These are phyloP conservation scores for Bucorvus abyssinicus DNA, from an alignment of 2,797 vertebrate species.

Conservation along the genomic window DNA sequence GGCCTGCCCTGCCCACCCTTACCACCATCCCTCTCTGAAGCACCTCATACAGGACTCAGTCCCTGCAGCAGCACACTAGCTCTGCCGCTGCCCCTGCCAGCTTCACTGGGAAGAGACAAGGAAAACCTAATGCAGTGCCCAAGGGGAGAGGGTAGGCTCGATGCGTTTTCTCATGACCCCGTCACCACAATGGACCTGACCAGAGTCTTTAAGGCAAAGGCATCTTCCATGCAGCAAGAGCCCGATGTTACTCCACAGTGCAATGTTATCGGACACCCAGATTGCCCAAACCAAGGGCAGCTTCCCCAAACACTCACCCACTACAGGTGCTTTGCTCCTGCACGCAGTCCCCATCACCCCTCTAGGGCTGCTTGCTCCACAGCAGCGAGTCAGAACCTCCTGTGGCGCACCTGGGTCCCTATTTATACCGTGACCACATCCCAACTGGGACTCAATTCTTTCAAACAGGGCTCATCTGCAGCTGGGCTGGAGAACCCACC, in stretches of 20 bases:
- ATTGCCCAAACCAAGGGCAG: background rate
- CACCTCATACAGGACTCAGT: fast-evolving
- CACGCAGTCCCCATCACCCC: fast-evolving
- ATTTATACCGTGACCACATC: background rate
- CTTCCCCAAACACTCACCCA: background rate
- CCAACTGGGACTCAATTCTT: background rate
- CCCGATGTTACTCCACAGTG: fast-evolving
- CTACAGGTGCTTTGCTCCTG: fast-evolving
- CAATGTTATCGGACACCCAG: background rate
- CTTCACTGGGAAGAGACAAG: background rate
- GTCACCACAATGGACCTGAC: no score
- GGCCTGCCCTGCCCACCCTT: background rate
- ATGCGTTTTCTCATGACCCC: background rate
- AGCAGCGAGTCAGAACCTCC: background rate
- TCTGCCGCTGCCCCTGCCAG: background rate
- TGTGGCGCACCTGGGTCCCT: background rate
- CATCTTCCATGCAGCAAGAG: background rate
- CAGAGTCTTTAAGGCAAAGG: background rate
- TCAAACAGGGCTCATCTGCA: background rate
- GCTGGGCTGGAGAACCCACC: background rate
- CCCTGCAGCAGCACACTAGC: background rate
- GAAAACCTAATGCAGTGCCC: background rate
- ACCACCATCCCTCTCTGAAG: background rate
- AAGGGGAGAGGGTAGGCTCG: background rate
- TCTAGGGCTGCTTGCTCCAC: background rate